Evolutionary conservation across 2,113 vertebrate species (phyloP).

Genomic region (Pachyramphus minor): DNA sequence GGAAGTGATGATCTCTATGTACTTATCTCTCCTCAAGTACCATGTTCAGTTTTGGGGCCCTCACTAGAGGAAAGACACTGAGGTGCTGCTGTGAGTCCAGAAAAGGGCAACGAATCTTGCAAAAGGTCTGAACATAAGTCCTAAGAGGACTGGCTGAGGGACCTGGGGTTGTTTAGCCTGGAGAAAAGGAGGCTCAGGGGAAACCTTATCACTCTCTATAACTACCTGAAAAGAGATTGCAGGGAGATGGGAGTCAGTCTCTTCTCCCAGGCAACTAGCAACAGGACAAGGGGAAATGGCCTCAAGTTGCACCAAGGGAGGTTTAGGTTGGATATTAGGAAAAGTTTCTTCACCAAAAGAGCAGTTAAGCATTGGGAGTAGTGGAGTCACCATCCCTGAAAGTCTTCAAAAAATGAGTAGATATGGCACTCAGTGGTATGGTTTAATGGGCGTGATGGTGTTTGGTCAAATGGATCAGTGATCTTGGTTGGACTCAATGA

Average conservation of each 20-base stretch:
- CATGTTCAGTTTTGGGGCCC: background rate
- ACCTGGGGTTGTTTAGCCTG: background rate
- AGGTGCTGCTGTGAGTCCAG: background rate
- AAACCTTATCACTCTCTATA: background rate
- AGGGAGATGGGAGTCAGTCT: background rate
- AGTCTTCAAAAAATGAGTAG: rapidly evolving
- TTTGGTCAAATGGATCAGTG: background rate
- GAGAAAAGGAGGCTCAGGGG: background rate
- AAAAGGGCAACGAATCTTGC: background rate
- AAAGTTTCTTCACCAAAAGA: background rate
- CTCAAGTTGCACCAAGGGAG: background rate
- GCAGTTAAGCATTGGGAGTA: background rate
- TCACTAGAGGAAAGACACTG: background rate
- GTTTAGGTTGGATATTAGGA: background rate
- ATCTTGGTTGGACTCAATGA: background rate
- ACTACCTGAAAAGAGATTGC: background rate
- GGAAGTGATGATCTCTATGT: background rate
- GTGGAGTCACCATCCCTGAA: background rate
- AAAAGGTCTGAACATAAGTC: background rate
- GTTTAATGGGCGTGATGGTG: background rate
- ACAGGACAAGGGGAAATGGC: background rate
- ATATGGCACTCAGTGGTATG: background rate
- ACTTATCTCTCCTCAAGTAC: background rate
- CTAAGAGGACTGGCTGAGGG: background rate
- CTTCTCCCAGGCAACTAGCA: rapidly evolving